Evolutionary conservation across 2,797 vertebrate genomes (phyloP).

Genomic region (Phalloptychus januarius): DNA sequence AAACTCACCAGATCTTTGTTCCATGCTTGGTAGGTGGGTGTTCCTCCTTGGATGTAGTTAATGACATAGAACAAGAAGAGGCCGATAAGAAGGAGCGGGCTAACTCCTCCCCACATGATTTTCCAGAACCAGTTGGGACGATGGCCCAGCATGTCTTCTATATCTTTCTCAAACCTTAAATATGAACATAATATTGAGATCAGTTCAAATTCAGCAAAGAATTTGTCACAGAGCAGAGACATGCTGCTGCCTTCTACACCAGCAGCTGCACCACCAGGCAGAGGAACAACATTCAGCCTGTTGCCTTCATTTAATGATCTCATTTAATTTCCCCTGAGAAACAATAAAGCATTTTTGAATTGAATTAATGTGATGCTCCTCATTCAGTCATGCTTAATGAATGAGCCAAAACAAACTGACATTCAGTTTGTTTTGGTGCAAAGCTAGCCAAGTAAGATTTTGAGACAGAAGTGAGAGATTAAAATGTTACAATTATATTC

Average conservation of each 20-base stretch:
- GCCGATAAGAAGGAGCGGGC: slow-evolving; percentile 86
- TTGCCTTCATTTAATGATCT: not conserved
- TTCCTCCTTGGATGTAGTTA: slow-evolving; percentile 87
- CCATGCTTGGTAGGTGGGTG: slow-evolving; percentile 90
- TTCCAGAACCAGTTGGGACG: slow-evolving; percentile 89
- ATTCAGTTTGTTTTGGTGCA: not conserved
- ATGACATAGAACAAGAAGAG: slow-evolving; percentile 89
- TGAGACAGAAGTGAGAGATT: not conserved
- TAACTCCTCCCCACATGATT: slow-evolving; percentile 84
- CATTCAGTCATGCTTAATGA: not conserved
- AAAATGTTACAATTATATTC: not conserved
- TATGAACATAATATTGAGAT: not conserved
- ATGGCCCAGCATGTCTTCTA: slow-evolving; percentile 87
- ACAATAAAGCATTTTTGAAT: not conserved
- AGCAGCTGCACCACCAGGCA: not conserved
- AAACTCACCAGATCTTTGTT: slow-evolving; percentile 84
- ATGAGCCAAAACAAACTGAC: not conserved
- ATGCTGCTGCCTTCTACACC: not conserved
- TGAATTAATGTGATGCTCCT: not conserved
- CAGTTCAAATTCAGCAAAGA: not conserved
- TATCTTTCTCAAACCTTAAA: slow-evolving; percentile 89
- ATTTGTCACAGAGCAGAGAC: not conserved
- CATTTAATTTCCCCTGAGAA: too few relatives aligned
- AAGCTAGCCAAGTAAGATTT: not conserved
- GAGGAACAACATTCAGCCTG: not conserved